A percentile compares a stretch with the other conserved stretches of the same genome.
phyloP scores from a whole-genome alignment of 2,113 vertebrate genomes.

The Scalopus aquaticus region DNA sequence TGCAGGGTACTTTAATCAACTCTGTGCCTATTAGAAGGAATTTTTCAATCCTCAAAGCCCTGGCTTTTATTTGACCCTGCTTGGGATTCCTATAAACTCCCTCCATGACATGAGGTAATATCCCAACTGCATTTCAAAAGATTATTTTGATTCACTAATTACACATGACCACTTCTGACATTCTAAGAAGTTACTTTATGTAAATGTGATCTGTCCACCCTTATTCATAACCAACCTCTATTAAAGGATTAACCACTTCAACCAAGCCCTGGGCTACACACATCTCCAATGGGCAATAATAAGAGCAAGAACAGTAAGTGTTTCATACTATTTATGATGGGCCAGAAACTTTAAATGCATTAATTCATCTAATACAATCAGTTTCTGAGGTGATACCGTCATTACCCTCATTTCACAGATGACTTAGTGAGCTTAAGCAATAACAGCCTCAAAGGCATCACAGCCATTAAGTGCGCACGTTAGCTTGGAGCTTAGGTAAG shows the following conservation, averaged over 20 bases:
- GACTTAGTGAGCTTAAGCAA: not conserved
- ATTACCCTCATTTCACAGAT: not conserved
- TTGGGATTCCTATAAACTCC: constrained; percentile 63
- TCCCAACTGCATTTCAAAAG: constrained; percentile 37
- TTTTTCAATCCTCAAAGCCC: constrained; percentile 60
- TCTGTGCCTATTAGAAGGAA: constrained; percentile 50
- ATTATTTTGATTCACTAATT: constrained; percentile 50
- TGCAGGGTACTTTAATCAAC: constrained; percentile 53
- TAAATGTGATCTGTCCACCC: not conserved
- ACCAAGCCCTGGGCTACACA: not conserved
- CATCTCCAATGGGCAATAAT: not conserved
- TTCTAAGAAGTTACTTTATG: constrained; percentile 25
- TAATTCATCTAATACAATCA: not conserved
- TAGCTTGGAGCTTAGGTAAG: not conserved
- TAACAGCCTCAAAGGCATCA: not conserved
- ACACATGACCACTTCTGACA: not conserved
- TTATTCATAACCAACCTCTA: constrained; percentile 22
- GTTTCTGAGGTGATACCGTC: not conserved
- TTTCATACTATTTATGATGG: not conserved
- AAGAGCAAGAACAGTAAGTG: not conserved
- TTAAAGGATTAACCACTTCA: constrained; percentile 43
- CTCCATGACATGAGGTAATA: constrained; percentile 35
- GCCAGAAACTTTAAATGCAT: not conserved
- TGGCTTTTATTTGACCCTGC: constrained; percentile 53
- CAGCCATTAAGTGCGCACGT: not conserved